Base-by-base conservation (phyloP, 2,797 vertebrate genomes). In the Triplophysa bombifrons region DNA sequence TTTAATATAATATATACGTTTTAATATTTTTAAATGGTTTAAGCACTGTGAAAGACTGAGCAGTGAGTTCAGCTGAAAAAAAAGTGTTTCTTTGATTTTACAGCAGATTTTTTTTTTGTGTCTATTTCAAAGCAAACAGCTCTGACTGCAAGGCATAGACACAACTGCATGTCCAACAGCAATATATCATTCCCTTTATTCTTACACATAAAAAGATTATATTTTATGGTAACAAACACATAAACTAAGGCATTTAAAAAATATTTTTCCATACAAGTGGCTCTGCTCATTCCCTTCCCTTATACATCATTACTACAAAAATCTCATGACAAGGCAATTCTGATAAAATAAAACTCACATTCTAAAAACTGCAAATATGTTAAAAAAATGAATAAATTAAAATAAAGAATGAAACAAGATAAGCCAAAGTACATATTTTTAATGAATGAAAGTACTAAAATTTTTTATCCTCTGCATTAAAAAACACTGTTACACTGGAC, bases 21-120 rank as follows among this genome's bases (percentile, higher is more conserved):
- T 56, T 56, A 41, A 11, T 41, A 41, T 20, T 56, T 56, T 13
- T 20, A 22, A 56, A 60, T 4, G 56, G 9, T 3, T 17, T 7
- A 19, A 19, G 19, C 3, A 20, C 25, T 77, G 9, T 76, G n/a
- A 22, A 38, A 34, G 3, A 56, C 38, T 41, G 38, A 30, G 30
- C 9, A 41, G 2, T 9, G 38, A 41, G 38, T 41, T 41, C 38
- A 41, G 1, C 1, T 41, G 5, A 38, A 41, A 8, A 41, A 41
- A 41, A 9, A 30, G 38, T 50, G 74, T 74, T 66, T 38, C 82
- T 83, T 85, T 79, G 55, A 69, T 72, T 72, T 46, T 22, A 71
- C 38, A 55, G 83, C 68, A 25, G 72, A 22, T 67, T 77, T 74
- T 74, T 14, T 17, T 4, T 13, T n/a, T 44, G 38, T 67, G 25